Conservation (phyloP, 2,888 invertebrate genomes). For the Caenorhabditis wallacei region DNA sequence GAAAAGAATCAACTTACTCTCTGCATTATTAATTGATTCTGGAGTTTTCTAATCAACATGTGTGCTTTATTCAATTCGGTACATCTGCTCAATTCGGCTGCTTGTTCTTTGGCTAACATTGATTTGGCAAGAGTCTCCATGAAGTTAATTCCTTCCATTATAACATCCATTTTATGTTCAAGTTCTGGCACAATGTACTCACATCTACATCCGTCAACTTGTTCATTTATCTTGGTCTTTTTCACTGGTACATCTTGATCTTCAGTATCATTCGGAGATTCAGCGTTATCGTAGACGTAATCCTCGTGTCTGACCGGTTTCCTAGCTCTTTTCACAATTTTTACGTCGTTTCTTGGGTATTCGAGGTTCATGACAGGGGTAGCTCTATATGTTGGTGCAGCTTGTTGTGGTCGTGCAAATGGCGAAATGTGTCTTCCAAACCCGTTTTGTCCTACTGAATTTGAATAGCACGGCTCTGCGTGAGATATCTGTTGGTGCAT, state of each 20-base stretch:
- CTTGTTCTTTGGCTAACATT: slow-evolving; percentile 2
- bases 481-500: background rate
- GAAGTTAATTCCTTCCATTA: slow-evolving; percentile 25
- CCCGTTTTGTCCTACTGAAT: no score
- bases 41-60: background rate
- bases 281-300: slow-evolving; percentile 1
- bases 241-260: background rate
- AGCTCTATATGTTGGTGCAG: background rate
- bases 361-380: background rate
- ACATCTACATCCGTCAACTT: slow-evolving; percentile 23
- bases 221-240: background rate
- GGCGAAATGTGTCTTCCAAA: no score
- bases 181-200: slow-evolving; percentile 28
- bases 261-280: background rate
- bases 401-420: no score
- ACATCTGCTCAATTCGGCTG: background rate
- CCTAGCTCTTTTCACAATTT: slow-evolving; percentile 9
- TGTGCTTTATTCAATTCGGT: background rate
- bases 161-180: slow-evolving; percentile 17
- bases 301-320: slow-evolving; percentile 5
- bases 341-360: background rate
- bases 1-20: slow-evolving; percentile 1
- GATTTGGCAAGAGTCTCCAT: slow-evolving; percentile 28
- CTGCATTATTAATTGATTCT: slow-evolving; percentile 22
- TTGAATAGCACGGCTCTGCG: no score